phyloP scores from a whole-genome alignment of 2,888 invertebrate species.

The Diarsia mendica region DNA sequence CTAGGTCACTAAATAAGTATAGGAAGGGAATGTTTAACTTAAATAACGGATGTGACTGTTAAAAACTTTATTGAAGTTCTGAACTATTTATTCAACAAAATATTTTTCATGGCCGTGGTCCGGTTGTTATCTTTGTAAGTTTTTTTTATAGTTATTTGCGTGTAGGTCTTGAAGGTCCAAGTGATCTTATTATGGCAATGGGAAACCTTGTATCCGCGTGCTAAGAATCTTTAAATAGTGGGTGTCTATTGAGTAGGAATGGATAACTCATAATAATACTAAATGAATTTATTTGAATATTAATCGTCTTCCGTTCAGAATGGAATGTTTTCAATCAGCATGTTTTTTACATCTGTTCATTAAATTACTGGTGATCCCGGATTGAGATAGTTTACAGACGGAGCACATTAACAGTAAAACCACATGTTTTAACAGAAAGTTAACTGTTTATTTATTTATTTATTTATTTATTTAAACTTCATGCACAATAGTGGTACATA shows the following conservation, averaged over 20 bases:
- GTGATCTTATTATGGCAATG: constrained; percentile 72
- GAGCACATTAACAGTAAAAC: constrained; percentile 32
- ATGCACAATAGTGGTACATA: no score
- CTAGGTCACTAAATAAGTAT: neutral
- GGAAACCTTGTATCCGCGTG: constrained; percentile 69
- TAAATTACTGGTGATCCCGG: constrained; percentile 23
- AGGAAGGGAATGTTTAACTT: neutral
- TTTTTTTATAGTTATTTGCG: constrained; percentile 67
- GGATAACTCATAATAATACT: constrained; percentile 64
- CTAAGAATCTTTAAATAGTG: constrained; percentile 71
- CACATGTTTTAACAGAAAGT: constrained; percentile 58
- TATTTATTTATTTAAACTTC: no score
- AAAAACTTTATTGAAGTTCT: constrained; percentile 17
- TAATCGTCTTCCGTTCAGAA: constrained; percentile 70
- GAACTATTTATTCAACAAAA: constrained; percentile 19
- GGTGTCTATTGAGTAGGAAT: constrained; percentile 68
- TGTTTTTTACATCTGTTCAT: constrained; percentile 28
- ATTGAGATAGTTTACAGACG: neutral
- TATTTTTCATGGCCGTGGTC: constrained; percentile 60
- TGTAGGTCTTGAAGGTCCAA: constrained; percentile 78
- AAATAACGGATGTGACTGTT: constrained; percentile 6
- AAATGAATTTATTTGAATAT: constrained; percentile 72
- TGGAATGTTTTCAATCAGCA: constrained; percentile 62
- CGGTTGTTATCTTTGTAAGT: constrained; percentile 68
- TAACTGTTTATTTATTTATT: no score